Base-by-base conservation (phyloP, 2,113 vertebrate species). In the Epinephelus cyanopodus region DNA sequence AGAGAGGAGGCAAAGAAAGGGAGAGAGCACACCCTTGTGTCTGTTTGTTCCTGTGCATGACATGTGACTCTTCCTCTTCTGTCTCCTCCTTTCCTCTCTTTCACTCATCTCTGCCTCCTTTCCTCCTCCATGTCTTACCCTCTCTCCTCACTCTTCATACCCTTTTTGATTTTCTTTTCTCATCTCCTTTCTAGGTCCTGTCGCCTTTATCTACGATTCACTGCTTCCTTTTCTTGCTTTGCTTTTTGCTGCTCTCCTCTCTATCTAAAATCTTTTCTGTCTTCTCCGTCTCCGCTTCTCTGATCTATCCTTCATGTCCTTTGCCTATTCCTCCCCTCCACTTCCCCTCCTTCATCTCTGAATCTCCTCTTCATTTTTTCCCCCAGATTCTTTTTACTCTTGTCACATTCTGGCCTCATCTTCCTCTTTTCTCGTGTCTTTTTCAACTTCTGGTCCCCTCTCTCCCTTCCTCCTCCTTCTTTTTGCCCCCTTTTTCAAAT, bases 21-120 rank as follows among this genome's bases (percentile, higher is more conserved):
- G 77, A 54, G 53, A 90, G 89, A 92, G 92, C 89, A 78, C 89
- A 88, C 82, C 82, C 87, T 86, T 90, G 88, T 87, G 90, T 87
- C 66, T 88, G 81, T 81, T 68, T 86, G 61, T 75, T 81, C 76
- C 68, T 77, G 42, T 88, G 77, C 71, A 79, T 68, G 56, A 53
- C 27, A 56, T 76, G 50, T 72, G 53, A 62, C 70, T 64, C 33
- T 64, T 69, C 67, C 5, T 57, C 37, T 1, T n/a, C 53, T 64
- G 18, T 66, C 53, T 74, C n/a, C 21, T 78, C 27, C 53, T 57
- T n/a, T 81, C 52, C 29, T 76, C n/a, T 5, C 12, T 68, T 25
- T 67, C 54, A 47, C 23, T 61, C 68, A 17, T 66, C 27, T 23
- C 25, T 45, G 13, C 21, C 7, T 7, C 18, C 58, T 70, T 14